phyloP scores from a whole-genome alignment of 2,113 vertebrate genomes.

The Cardinalis cardinalis region DNA sequence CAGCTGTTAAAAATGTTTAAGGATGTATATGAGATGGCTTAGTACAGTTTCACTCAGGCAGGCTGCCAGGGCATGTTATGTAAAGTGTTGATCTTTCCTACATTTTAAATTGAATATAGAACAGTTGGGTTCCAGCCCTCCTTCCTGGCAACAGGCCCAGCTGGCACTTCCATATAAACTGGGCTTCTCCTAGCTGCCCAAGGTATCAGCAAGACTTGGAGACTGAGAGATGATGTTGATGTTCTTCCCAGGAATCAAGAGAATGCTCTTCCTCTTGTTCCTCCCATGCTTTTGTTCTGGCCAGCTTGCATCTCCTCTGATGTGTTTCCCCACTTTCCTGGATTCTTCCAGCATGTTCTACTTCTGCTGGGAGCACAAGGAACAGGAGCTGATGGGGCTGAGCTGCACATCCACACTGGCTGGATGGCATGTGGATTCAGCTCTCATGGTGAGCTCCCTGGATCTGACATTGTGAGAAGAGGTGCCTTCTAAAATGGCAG shows the following conservation, averaged over 20 bases:
- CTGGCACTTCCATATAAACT: slow-evolving; percentile 5
- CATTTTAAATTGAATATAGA: slow-evolving; percentile 23
- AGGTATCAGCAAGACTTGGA: background rate
- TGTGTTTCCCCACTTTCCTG: slow-evolving; percentile 72
- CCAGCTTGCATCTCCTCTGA: background rate
- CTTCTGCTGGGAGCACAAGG: slow-evolving; percentile 74
- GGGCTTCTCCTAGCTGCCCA: background rate
- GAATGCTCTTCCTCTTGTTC: background rate
- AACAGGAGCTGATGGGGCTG: slow-evolving; percentile 63
- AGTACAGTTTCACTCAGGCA: background rate
- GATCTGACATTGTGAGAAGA: slow-evolving; percentile 74
- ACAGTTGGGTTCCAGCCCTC: background rate
- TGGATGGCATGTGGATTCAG: slow-evolving; percentile 81
- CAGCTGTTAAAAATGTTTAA: background rate
- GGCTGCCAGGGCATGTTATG: slow-evolving; percentile 22
- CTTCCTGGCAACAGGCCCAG: slow-evolving; percentile 22
- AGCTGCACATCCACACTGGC: slow-evolving; percentile 70
- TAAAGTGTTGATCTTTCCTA: slow-evolving; percentile 35
- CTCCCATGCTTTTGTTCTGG: background rate
- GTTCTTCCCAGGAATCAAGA: background rate
- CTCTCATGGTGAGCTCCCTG: slow-evolving; percentile 54
- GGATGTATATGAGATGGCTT: background rate
- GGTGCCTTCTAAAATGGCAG: slow-evolving; percentile 59
- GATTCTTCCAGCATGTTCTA: slow-evolving; percentile 46
- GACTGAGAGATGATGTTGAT: background rate